Conservation (phyloP, 2,113 vertebrate species). For the Mirounga angustirostris region DNA sequence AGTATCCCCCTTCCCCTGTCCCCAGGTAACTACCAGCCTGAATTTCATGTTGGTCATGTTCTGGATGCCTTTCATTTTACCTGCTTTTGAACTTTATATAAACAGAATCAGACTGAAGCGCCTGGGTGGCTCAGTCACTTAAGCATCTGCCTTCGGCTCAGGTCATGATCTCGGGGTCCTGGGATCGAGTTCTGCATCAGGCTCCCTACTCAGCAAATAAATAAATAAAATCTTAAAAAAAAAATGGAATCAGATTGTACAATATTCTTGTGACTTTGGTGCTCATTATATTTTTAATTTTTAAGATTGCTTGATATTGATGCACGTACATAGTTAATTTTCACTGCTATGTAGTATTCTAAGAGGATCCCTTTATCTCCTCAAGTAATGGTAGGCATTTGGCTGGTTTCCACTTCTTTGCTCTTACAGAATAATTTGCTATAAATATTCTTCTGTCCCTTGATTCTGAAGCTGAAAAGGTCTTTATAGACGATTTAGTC, state of each 20-base stretch:
- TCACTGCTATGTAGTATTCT: neutral
- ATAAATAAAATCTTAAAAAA: neutral
- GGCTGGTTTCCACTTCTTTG: neutral
- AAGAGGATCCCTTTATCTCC: neutral
- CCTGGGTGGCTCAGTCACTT: neutral
- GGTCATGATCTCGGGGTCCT: neutral
- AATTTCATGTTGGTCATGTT: neutral
- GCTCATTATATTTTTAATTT: conserved; percentile 23
- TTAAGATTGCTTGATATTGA: neutral
- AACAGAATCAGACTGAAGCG: neutral
- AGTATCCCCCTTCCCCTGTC: fast-evolving
- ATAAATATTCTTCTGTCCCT: neutral
- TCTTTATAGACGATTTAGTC: neutral
- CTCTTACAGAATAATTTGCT: neutral
- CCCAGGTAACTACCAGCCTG: neutral
- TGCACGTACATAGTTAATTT: neutral
- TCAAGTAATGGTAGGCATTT: neutral
- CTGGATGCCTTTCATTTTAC: neutral
- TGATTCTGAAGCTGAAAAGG: neutral
- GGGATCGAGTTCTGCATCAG: neutral
- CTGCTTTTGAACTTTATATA: neutral
- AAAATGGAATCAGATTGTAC: neutral
- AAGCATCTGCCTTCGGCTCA: neutral
- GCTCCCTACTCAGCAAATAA: neutral
- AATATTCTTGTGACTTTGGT: neutral